Percentiles rank a stretch among this genome's conserved stretches.
Evolutionary conservation across 2,888 invertebrate species (phyloP).

Genomic region (Euzophera pinguis): DNA sequence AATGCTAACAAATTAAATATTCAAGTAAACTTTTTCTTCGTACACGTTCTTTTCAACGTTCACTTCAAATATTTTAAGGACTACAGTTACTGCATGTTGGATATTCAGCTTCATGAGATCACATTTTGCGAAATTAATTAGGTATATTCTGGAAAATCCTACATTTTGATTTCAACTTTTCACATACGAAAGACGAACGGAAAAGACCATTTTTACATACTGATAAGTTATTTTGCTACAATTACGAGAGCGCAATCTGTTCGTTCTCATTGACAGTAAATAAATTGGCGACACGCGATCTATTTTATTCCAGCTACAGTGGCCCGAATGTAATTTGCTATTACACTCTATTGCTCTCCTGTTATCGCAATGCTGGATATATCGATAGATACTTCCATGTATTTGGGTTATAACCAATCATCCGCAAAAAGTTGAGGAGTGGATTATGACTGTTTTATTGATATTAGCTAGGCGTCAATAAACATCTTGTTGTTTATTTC

Average conservation of each 20-base stretch:
- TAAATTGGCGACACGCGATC: constrained; percentile 4
- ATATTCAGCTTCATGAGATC: no score
- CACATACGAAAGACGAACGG: no score
- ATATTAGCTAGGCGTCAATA: constrained; percentile 15
- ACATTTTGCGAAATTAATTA: no score
- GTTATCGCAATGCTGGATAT: constrained; percentile 8
- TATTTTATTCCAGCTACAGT: background rate
- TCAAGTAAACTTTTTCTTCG: no score
- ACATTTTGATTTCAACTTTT: no score
- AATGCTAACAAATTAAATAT: no score
- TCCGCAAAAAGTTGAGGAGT: constrained; percentile 7
- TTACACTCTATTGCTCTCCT: background rate
- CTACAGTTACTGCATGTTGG: no score
- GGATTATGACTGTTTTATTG: constrained; percentile 11
- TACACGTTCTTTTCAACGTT: no score
- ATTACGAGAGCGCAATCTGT: background rate
- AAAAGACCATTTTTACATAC: no score
- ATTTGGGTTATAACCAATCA: constrained; percentile 13
- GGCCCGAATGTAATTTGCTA: background rate
- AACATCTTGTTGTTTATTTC: constrained; percentile 14
- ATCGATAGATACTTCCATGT: constrained; percentile 7
- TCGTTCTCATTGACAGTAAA: background rate
- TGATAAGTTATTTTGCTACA: no score
- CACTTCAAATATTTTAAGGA: no score
- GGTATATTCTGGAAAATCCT: no score